Evolutionary conservation across 2,113 vertebrate genomes (phyloP), one percentile per base, ranked within the genome.

Genomic region (Petroica traversi): DNA sequence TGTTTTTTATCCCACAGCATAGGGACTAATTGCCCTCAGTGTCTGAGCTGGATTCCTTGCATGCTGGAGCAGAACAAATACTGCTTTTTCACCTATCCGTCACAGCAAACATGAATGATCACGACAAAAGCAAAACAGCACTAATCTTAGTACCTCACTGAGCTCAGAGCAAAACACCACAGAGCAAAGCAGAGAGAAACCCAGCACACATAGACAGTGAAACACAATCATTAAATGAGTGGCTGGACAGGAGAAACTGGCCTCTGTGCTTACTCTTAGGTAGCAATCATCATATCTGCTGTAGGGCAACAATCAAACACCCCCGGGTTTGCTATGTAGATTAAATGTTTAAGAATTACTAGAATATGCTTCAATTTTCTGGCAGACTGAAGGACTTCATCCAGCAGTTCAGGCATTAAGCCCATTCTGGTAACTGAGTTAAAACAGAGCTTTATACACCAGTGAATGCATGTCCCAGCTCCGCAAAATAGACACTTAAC

Each of bases 51-150:
- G 63, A 93, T 91, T 87, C 89, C 64, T 91, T 13, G 62, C 77
- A 66, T 28, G 67, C 81, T 87, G 73, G 45, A 88, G 75, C 92
- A 94, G 91, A 95, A 88, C 77, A 92, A 96, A 91, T 71, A 94
- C 68, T 34, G 24, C 88, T 85, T 85, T 89, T 88, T 96, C 94
- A 95, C 89, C 71, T 93, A 87, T 85, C 87, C 7, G 55, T 93
- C 87, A 94, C 51, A 86, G 85, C 46, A 91, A 93, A 95, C 78
- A 74, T 48, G 93, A 90, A 90, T 67, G 72, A 94, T 55, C 66
- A 58, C 8, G 58, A 85, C 55, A 80, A 93, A 96, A 89, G 82
- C 82, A 93, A 94, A 92, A 19, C 54, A 71, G 78, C 7, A 5
- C 88, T 83, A 89, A 92, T 94, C 84, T 89, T 23, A 69, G 93